Conservation (phyloP, 2,113 vertebrate species). For the Gorsachius goisagi region DNA sequence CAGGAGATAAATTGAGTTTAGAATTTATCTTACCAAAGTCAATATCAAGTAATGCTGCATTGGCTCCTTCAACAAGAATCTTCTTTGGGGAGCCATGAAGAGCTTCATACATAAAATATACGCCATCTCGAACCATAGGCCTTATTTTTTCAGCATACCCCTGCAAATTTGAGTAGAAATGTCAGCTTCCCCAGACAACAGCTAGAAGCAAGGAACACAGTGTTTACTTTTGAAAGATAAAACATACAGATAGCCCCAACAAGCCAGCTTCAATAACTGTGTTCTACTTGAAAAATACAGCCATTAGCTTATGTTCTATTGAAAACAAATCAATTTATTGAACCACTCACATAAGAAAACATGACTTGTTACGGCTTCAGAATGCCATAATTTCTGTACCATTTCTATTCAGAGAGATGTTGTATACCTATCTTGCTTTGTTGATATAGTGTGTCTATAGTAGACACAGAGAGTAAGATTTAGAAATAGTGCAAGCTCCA, state of each 20-base stretch:
- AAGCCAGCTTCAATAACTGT: not conserved
- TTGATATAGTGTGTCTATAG: not conserved
- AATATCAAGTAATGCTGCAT: conserved; percentile 95
- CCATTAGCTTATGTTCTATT: not conserved
- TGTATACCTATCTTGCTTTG: not conserved
- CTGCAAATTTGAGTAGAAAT: conserved; percentile 62
- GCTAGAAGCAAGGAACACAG: not conserved
- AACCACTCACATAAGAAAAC: not conserved
- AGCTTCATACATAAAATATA: conserved; percentile 97
- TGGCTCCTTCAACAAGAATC: conserved; percentile 97
- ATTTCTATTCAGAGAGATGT: not conserved
- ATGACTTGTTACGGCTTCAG: not conserved
- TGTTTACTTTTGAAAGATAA: not conserved
- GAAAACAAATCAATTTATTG: not conserved
- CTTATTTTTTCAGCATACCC: conserved; percentile 91
- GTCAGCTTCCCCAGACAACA: not conserved
- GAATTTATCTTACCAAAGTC: conserved; percentile 86
- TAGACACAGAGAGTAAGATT: not conserved
- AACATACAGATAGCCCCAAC: not conserved
- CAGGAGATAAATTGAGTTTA: not conserved
- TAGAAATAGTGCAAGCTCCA: not conserved
- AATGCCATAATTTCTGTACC: not conserved
- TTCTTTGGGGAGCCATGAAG: conserved; percentile 92
- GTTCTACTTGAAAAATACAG: not conserved
- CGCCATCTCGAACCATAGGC: conserved; percentile 94